Percentiles rank a stretch among this genome's conserved stretches.
Conservation (phyloP, 2,113 vertebrate species). For the Rhinichthys klamathensis region DNA sequence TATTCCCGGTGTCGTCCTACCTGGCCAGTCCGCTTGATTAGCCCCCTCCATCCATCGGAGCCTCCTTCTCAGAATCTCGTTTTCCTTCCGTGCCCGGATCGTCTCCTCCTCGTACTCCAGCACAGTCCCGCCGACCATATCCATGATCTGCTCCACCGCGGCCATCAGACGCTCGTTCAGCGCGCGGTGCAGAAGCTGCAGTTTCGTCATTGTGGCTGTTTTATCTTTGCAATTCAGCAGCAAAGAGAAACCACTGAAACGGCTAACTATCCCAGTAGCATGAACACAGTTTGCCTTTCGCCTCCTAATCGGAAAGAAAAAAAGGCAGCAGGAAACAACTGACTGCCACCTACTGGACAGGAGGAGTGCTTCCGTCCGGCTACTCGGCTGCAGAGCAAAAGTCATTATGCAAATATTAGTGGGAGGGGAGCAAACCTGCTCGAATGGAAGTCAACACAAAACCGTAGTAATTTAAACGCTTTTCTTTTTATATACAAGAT, state of each 20-base stretch:
- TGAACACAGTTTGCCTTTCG: neutral
- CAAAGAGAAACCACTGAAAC: neutral
- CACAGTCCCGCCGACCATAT: conserved; percentile 60
- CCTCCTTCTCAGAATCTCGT: conserved; percentile 57
- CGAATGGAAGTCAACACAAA: neutral
- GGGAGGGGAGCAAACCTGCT: neutral
- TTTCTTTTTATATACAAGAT: neutral
- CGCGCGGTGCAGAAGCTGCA: conserved; percentile 56
- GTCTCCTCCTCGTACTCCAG: conserved; percentile 63
- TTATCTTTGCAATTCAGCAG: neutral
- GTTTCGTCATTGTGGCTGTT: conserved; percentile 51
- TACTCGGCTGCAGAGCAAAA: neutral
- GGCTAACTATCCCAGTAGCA: neutral
- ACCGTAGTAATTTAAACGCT: too few relatives aligned
- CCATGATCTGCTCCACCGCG: conserved; percentile 62
- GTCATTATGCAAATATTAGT: neutral
- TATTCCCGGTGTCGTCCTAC: neutral
- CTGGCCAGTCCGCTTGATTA: conserved; percentile 50
- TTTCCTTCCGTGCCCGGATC: conserved; percentile 55
- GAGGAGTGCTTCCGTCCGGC: neutral
- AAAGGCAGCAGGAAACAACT: neutral
- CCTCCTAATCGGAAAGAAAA: neutral
- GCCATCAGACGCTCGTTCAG: conserved; percentile 61
- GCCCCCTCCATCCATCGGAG: conserved; percentile 53
- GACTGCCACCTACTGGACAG: neutral